A percentile compares a stretch with the other conserved stretches of the same genome.
phyloP scores from a whole-genome alignment of 2,113 vertebrate genomes.

The Peromyscus maniculatus region DNA sequence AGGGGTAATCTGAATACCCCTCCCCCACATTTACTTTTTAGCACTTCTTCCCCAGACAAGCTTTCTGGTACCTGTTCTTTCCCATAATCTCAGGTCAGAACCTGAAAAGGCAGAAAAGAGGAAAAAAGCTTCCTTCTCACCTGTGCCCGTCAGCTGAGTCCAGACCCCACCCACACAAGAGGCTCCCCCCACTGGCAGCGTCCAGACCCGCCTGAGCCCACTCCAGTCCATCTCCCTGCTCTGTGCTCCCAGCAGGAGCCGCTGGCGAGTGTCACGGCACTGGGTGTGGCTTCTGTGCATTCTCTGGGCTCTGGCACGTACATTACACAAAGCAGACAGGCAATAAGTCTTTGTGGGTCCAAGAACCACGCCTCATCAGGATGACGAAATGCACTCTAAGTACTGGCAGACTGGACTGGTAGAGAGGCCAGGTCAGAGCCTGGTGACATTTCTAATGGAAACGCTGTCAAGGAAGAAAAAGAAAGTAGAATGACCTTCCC shows the following conservation, averaged over 20 bases:
- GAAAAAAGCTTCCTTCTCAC: background rate
- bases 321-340: background rate
- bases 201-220: background rate
- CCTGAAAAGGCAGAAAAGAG: too few relatives aligned
- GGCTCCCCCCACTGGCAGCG: background rate
- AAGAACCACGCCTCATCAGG: constrained; percentile 11
- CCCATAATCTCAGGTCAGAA: background rate
- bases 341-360: background rate
- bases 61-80: background rate
- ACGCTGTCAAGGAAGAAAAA: background rate
- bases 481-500: background rate
- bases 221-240: background rate
- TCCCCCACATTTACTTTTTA: background rate
- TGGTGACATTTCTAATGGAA: constrained; percentile 42
- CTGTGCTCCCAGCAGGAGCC: background rate
- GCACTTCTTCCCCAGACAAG: background rate
- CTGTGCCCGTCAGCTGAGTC: background rate
- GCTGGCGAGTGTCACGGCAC: background rate
- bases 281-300: background rate
- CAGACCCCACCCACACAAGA: background rate
- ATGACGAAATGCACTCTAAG: constrained; percentile 24
- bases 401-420: background rate
- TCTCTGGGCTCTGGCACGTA: background rate
- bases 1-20: background rate
- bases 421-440: background rate